Percentiles rank a stretch among this genome's conserved stretches.
phyloP scores from a whole-genome alignment of 2,888 invertebrate species.

The Timema cristinae region DNA sequence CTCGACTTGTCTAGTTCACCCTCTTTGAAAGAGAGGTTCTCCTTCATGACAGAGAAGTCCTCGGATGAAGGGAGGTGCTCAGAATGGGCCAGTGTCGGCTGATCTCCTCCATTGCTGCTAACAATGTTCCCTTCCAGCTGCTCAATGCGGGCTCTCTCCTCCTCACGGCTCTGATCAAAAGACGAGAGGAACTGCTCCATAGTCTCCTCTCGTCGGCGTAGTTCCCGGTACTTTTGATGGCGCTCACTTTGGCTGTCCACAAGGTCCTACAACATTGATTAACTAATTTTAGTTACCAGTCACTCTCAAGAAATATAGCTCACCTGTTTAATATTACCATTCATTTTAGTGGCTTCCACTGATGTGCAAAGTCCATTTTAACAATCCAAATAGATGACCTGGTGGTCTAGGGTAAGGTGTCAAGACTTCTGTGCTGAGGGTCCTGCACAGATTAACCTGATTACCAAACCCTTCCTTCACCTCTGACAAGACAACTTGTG shows the following conservation, averaged over 20 bases:
- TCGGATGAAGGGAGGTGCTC: slow-evolving; percentile 27
- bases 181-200: slow-evolving; percentile 71
- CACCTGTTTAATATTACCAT: too few relatives aligned
- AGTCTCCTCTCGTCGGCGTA: slow-evolving; percentile 74
- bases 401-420: too few relatives aligned
- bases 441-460: too few relatives aligned
- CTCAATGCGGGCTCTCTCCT: slow-evolving; percentile 59
- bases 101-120: slow-evolving; percentile 61
- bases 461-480: too few relatives aligned
- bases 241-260: slow-evolving; percentile 69
- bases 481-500: too few relatives aligned
- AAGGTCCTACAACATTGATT: slow-evolving; percentile 47
- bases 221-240: slow-evolving; percentile 73
- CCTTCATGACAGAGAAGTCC: slow-evolving; percentile 41
- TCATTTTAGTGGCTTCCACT: too few relatives aligned
- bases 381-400: too few relatives aligned
- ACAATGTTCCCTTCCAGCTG: slow-evolving; percentile 62
- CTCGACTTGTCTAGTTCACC: slow-evolving; percentile 58
- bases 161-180: slow-evolving; percentile 58
- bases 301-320: too few relatives aligned
- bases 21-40: slow-evolving; percentile 50
- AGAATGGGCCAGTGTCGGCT: slow-evolving; percentile 51
- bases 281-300: too few relatives aligned
- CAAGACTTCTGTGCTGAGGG: too few relatives aligned
- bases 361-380: too few relatives aligned